Percentiles rank a stretch among this genome's conserved stretches.
Conservation (phyloP, 2,113 vertebrate genomes). For the Catharus minimus region DNA sequence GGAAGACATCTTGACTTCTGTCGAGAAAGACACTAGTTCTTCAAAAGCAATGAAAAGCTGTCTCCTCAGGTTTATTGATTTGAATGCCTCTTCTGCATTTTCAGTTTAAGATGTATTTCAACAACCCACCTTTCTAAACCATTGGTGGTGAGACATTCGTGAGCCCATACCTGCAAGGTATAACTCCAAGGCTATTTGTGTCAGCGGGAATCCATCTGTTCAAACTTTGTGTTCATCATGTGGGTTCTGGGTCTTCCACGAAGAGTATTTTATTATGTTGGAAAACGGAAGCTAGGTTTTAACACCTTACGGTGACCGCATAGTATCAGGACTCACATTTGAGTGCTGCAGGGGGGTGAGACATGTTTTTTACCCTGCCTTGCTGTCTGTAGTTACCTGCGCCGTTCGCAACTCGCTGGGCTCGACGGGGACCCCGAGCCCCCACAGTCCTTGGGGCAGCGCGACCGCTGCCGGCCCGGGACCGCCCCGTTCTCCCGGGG, state of each 20-base stretch:
- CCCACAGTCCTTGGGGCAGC: rapidly evolving
- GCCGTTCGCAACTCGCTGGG: rapidly evolving
- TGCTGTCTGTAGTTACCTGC: rapidly evolving
- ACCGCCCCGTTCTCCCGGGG: rapidly evolving
- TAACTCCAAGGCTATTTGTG: rapidly evolving
- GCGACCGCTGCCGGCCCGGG: too few species aligned
- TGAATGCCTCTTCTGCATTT: neutral
- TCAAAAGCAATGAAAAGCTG: neutral
- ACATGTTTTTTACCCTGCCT: rapidly evolving
- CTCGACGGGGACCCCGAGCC: rapidly evolving
- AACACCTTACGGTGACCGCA: rapidly evolving
- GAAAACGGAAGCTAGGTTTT: neutral
- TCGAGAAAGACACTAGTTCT: neutral
- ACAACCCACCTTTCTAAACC: neutral
- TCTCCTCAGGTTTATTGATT: neutral
- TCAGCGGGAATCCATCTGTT: neutral
- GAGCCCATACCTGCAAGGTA: rapidly evolving
- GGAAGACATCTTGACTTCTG: neutral
- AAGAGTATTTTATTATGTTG: too few species aligned
- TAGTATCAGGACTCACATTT: rapidly evolving
- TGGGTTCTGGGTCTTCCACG: rapidly evolving
- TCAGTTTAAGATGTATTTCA: neutral
- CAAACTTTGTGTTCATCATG: neutral
- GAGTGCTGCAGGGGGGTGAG: rapidly evolving
- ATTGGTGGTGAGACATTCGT: rapidly evolving